Evolutionary conservation across 2,113 vertebrate genomes (phyloP), one percentile per base, ranked within the genome.

Genomic region (Hemibagrus wyckioides): DNA sequence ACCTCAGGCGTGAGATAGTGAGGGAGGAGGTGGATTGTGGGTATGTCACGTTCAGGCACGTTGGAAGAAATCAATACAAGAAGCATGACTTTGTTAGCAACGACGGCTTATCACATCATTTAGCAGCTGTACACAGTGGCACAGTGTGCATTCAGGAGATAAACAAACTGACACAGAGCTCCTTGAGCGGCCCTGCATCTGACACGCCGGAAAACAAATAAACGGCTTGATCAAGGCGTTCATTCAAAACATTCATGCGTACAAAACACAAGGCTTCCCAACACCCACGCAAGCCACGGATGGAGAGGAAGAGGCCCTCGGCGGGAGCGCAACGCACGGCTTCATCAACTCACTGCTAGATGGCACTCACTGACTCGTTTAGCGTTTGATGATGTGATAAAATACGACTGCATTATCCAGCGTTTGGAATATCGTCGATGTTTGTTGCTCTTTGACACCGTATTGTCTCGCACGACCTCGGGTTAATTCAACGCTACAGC

Each of bases 301-400:
- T 19, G 54, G 19, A 80, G 76, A 86, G 81, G 57, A 87, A 83
- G 86, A 83, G 86, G 81, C 80, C 86, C 67, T 41, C 19, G 15
- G 57, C 50, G 2, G 11, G 41, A 50, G 81, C 13, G 59, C n/a
- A 63, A 63, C 65, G n/a, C 15, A 10, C 48, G 2, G 39, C 67
- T 73, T 52, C 65, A 73, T 33, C 56, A 52, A 41, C 73, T 69
- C 50, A 8, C 52, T 82, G 52, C 85, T 71, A 28, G 28, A 30
- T 44, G 50, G 65, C 57, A 83, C 67, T 63, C 41, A n/a, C 23
- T 52, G 30, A 61, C 80, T 52, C 52, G 44, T 63, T 48, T 30
- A 44, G 6, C 9, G 17, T 41, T 63, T 85, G 19, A n/a, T 50
- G 63, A 67, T n/a, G 17, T 52, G 9, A 79, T 33, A 21, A 86